Evolutionary conservation across 1,140 invertebrate species (phyloP).

Genomic region (Octopus sinensis): DNA sequence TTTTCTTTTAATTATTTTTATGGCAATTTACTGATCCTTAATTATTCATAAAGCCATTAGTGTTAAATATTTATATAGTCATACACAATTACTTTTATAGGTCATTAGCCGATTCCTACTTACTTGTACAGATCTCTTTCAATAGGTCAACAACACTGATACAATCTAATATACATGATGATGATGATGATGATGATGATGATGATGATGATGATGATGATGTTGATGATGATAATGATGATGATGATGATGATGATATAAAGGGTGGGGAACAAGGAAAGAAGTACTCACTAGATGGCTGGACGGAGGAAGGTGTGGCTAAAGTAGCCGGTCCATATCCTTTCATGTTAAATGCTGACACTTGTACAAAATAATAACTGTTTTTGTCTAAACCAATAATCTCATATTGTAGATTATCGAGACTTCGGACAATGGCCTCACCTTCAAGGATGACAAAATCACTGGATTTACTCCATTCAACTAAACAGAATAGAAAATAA

Average conservation of each 20-base stretch:
- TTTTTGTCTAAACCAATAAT: constrained; percentile 76
- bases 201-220: too few relatives aligned
- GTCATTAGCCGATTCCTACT: background rate
- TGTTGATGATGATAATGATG: too few relatives aligned
- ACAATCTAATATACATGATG: too few relatives aligned
- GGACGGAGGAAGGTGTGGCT: constrained; percentile 75
- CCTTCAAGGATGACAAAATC: constrained; percentile 77
- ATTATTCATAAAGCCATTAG: too few relatives aligned
- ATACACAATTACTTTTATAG: too few relatives aligned
- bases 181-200: too few relatives aligned
- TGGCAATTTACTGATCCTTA: too few relatives aligned
- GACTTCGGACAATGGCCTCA: constrained; percentile 59
- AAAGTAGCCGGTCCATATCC: constrained; percentile 77
- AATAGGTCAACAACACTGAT: background rate
- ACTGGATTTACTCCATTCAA: constrained; percentile 73
- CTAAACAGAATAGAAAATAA: constrained; percentile 48
- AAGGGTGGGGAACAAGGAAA: too few relatives aligned
- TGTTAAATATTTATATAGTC: too few relatives aligned
- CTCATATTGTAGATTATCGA: constrained; percentile 54
- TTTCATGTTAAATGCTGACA: constrained; percentile 78
- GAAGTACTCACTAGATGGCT: constrained; percentile 77
- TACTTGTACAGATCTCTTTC: background rate
- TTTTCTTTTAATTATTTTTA: too few relatives aligned
- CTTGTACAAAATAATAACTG: constrained; percentile 81
- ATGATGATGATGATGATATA: too few relatives aligned